Conservation (phyloP, 1,140 invertebrate species). For the Cherax quadricarinatus region DNA sequence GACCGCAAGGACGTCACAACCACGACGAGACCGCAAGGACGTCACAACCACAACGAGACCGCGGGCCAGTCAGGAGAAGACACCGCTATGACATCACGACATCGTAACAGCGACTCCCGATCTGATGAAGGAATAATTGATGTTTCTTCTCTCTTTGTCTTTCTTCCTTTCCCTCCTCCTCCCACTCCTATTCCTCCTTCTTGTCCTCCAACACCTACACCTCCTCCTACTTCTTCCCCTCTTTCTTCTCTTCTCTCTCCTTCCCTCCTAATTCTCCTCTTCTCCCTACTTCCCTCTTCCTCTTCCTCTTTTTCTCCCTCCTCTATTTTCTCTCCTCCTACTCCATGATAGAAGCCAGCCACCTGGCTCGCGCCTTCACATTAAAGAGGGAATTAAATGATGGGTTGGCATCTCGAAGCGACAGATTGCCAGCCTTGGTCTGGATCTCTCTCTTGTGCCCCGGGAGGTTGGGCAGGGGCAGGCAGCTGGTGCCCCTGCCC, state of each 20-base stretch:
- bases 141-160: too few species aligned
- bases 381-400: background rate
- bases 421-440: background rate
- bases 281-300: background rate
- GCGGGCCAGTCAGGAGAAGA: too few species aligned
- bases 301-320: background rate
- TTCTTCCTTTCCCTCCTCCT: too few species aligned
- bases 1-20: too few species aligned
- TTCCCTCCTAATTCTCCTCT: background rate
- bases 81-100: too few species aligned
- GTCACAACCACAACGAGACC: too few species aligned
- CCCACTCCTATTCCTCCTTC: background rate
- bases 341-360: background rate
- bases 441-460: background rate
- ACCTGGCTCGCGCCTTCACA: conserved; percentile 7
- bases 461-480: background rate
- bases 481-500: background rate
- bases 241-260: background rate
- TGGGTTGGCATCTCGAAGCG: background rate
- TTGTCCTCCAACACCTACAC: background rate
- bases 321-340: background rate
- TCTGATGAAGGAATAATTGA: too few species aligned
- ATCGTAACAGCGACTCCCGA: too few species aligned
- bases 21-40: too few species aligned
- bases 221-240: background rate